phyloP scores from a whole-genome alignment of 2,888 invertebrate species.

The Platycheirus albimanus region DNA sequence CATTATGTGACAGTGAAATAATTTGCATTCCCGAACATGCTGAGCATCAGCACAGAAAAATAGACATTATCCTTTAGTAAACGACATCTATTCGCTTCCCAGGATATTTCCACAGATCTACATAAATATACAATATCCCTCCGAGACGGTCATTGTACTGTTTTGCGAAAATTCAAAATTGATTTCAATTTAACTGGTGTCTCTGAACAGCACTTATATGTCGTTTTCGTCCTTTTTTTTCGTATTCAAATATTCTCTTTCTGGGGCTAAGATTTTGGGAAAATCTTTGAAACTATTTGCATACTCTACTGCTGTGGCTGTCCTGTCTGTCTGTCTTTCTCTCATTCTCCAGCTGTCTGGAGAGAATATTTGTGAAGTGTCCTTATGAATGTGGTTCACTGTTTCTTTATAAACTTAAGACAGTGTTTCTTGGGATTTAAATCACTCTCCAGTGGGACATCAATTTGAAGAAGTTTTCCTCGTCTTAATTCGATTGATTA shows the following conservation, averaged over 20 bases:
- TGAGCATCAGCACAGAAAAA: slow-evolving; percentile 3
- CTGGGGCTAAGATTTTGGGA: background rate
- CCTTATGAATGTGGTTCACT: slow-evolving; percentile 9
- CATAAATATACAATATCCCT: background rate
- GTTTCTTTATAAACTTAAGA: background rate
- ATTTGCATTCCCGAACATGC: slow-evolving; percentile 1
- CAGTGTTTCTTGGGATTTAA: slow-evolving; percentile 15
- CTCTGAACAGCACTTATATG: slow-evolving; percentile 41
- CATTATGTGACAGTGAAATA: slow-evolving; percentile 11
- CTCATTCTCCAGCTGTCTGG: too few species aligned
- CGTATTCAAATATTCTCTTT: slow-evolving; percentile 50
- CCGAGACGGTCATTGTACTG: slow-evolving; percentile 60
- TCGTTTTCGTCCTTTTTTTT: slow-evolving; percentile 30
- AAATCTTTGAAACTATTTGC: slow-evolving; percentile 61
- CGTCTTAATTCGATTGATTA: slow-evolving; percentile 51
- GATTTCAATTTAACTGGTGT: slow-evolving; percentile 61
- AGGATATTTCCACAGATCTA: slow-evolving; percentile 1
- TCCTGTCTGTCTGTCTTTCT: too few species aligned
- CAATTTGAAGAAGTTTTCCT: slow-evolving; percentile 45
- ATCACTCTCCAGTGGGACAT: slow-evolving; percentile 25
- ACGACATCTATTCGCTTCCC: background rate
- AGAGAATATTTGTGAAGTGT: slow-evolving; percentile 7
- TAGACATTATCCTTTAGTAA: slow-evolving; percentile 4
- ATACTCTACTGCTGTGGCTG: background rate
- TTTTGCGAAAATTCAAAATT: slow-evolving; percentile 52